Percentiles rank a stretch among this genome's conserved stretches.
Conservation (phyloP, 2,797 vertebrate species). For the Mormyrops attenuatus region DNA sequence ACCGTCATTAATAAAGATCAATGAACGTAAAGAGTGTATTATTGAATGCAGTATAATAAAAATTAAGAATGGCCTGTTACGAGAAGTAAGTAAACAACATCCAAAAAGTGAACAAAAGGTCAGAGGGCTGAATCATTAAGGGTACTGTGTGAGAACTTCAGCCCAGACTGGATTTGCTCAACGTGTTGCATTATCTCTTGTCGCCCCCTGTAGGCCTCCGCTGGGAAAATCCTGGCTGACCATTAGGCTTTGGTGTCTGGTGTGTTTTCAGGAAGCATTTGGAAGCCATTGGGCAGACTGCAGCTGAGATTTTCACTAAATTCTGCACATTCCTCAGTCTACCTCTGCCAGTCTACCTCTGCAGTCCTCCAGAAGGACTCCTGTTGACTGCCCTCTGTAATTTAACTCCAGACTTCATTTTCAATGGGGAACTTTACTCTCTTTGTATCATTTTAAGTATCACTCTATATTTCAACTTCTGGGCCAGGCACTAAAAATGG, state of each 20-base stretch:
- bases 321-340: not conserved
- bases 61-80: not conserved
- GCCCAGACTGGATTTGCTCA: not conserved
- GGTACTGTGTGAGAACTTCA: not conserved
- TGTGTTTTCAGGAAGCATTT: not conserved
- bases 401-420: not conserved
- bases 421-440: not conserved
- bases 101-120: not conserved
- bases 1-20: not conserved
- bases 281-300: not conserved
- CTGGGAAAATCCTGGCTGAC: not conserved
- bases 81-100: not conserved
- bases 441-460: not conserved
- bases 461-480: conserved; percentile 4
- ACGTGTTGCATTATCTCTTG: conserved; percentile 1
- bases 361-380: not conserved
- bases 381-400: not conserved
- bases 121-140: not conserved
- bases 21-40: not conserved
- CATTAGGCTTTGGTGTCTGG: not conserved
- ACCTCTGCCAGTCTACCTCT: not conserved
- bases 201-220: conserved; percentile 9
- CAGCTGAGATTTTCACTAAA: not conserved
- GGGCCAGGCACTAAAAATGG: not conserved
- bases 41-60: not conserved